Conservation (phyloP, 2,113 vertebrate species). For the Tyrannus savana region DNA sequence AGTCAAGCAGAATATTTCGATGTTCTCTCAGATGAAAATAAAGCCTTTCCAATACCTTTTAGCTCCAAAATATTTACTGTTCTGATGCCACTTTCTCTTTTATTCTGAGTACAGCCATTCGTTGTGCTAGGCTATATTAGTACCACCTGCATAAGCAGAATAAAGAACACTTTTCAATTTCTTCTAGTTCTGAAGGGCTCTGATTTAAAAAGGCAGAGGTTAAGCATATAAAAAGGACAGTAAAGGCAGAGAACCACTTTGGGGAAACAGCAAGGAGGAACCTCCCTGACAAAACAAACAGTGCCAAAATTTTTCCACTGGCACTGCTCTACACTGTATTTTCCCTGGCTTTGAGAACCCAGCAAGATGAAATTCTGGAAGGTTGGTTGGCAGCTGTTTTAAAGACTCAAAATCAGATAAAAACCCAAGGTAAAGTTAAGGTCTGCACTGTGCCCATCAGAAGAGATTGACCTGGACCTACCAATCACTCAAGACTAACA, state of each 20-base stretch:
- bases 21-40: constrained; percentile 14
- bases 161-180: not conserved
- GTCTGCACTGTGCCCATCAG: not conserved
- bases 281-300: not conserved
- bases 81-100: not conserved
- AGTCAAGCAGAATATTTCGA: not conserved
- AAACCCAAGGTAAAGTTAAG: not conserved
- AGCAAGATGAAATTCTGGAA: not conserved
- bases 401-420: not conserved
- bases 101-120: not conserved
- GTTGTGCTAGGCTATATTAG: not conserved
- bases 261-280: not conserved
- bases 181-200: not conserved
- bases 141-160: not conserved
- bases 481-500: constrained; percentile 3
- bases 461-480: not conserved
- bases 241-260: not conserved
- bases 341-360: not conserved
- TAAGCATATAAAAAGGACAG: not conserved
- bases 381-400: not conserved
- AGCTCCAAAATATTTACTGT: constrained; percentile 31
- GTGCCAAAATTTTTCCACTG: not conserved
- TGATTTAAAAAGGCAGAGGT: not conserved
- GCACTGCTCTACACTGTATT: not conserved
- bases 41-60: not conserved